phyloP scores from a whole-genome alignment of 1,140 invertebrate genomes.

The Arion vulgaris region DNA sequence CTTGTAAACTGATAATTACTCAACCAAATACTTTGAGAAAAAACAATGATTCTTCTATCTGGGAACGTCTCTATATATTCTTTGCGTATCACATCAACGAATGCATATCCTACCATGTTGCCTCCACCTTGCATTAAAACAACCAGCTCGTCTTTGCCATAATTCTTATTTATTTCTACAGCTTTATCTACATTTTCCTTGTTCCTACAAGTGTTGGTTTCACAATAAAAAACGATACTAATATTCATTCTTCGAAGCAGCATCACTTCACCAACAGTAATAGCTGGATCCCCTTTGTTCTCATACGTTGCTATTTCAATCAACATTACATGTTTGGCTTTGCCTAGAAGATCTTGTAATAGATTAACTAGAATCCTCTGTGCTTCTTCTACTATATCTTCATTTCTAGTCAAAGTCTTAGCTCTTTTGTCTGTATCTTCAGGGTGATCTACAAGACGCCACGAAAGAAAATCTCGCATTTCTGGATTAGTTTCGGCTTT shows the following conservation, averaged over 20 bases:
- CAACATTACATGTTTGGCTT: slow-evolving; percentile 42
- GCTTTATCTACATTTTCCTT: slow-evolving; percentile 23
- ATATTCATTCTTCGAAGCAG: slow-evolving; percentile 42
- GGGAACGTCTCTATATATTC: slow-evolving; percentile 35
- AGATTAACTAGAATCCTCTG: slow-evolving; percentile 42
- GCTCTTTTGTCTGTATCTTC: slow-evolving; percentile 34
- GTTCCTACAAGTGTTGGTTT: slow-evolving; percentile 19
- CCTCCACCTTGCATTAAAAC: too few relatives aligned
- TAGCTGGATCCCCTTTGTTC: slow-evolving; percentile 55
- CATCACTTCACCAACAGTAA: slow-evolving; percentile 45
- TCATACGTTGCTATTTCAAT: slow-evolving; percentile 42
- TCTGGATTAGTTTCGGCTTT: slow-evolving; percentile 26
- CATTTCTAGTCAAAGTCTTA: slow-evolving; percentile 21
- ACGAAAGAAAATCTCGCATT: slow-evolving; percentile 27
- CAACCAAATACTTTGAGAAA: slow-evolving; percentile 45
- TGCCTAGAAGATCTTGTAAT: slow-evolving; percentile 28
- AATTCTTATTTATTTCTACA: background rate
- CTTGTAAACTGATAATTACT: too few relatives aligned
- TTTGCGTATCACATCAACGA: background rate
- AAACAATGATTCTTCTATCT: slow-evolving; percentile 30
- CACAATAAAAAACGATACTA: slow-evolving; percentile 42
- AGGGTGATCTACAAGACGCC: slow-evolving; percentile 15
- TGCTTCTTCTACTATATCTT: slow-evolving; percentile 42
- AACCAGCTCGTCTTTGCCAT: slow-evolving; percentile 33
- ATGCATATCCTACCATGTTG: too few relatives aligned